These are phyloP conservation scores for Rhyacophila evoluta DNA, from an alignment of 2,888 invertebrate genomes.

Conservation along the genomic window DNA sequence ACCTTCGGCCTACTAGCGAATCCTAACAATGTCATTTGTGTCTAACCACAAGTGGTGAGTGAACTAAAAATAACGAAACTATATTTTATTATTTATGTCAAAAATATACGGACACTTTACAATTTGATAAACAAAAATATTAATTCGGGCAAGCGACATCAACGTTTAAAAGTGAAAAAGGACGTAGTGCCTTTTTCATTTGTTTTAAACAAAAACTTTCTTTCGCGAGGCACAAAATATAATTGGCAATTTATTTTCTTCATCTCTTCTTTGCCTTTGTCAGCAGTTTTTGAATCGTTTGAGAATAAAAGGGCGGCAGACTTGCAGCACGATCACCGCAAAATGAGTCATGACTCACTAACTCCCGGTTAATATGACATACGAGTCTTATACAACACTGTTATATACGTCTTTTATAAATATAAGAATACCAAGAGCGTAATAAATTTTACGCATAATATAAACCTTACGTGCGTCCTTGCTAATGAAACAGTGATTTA, in stretches of 20 bases:
- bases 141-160: not conserved
- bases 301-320: conserved; percentile 44
- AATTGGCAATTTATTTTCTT: conserved; percentile 55
- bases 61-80: too few species aligned
- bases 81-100: too few species aligned
- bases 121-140: conserved; percentile 11
- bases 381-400: too few species aligned
- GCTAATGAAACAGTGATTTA: too few species aligned
- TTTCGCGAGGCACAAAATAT: conserved; percentile 53
- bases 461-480: too few species aligned
- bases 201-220: conserved; percentile 54
- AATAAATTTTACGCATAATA: too few species aligned
- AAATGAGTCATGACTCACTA: not conserved
- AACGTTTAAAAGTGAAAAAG: not conserved
- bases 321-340: not conserved
- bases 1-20: too few species aligned
- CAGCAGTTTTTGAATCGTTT: conserved; percentile 54
- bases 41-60: too few species aligned
- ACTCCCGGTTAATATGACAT: not conserved
- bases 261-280: conserved; percentile 54
- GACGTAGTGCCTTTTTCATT: conserved; percentile 45
- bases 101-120: not conserved
- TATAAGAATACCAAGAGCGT: too few species aligned
- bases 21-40: too few species aligned
- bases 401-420: too few species aligned